Evolutionary conservation across 2,888 invertebrate genomes (phyloP), one percentile per base, ranked within the genome.

Genomic region (Drosophila anomalipes): DNA sequence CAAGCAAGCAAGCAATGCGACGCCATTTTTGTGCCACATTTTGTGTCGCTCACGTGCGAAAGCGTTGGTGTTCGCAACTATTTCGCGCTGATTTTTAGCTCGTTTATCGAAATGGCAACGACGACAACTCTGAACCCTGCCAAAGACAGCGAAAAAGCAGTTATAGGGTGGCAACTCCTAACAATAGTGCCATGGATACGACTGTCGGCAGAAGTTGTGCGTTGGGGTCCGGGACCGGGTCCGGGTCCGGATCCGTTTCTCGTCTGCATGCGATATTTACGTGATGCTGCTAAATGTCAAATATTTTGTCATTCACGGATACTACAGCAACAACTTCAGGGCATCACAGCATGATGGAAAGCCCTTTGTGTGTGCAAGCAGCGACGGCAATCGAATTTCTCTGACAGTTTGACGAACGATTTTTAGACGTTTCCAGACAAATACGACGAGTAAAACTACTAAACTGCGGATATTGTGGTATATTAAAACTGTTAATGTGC

Each of bases 261-360:
- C 64, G 60, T 58, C 41, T 54, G 52, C 62, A 63, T 75, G 66
- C 67, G 76, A 71, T 68, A 64, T 88, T 74, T 86, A 83, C 89
- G 86, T 88, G 86, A 78, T 77, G 81, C 86, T 86, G 80, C 84
- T 88, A 88, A 88, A 88, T 88, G 86, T 88, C 86, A 86, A 86
- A 86, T 83, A 86, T 86, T 86, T 86, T 86, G 89, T 88, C 86
- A 85, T 71, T 68, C 75, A 47, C 54, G n/a, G 33, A 62, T 44
- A 44, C n/a, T 44, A 16, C 53, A 16, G 37, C 26, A 32, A 32
- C 37, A 26, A 53, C 61, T 26, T 9, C 26, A 44, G 30, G 52
- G 10, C 39, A 53, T 1, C n/a, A 26, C 22, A 32, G 32, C 39
- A 41, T 41, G 61, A 54, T 62, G 30, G 60, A 44, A 66, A 47